Percentiles rank a stretch among this genome's conserved stretches.
Evolutionary conservation across 2,113 vertebrate species (phyloP).

Genomic region (Cichladusa arquata): DNA sequence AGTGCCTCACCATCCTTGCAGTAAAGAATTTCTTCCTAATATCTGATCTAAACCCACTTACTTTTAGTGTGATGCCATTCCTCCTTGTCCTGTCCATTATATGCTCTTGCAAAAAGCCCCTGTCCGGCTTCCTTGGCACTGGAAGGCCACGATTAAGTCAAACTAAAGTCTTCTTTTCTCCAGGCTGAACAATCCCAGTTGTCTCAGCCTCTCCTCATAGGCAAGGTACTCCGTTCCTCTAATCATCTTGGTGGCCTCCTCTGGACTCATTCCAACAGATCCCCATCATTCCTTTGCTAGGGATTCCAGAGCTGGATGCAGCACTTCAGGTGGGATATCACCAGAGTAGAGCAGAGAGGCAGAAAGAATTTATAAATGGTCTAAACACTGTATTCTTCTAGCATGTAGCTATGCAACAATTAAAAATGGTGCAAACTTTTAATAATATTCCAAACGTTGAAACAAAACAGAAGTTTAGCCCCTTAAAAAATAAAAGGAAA

Average conservation of each 20-base stretch:
- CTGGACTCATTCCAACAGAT: not conserved
- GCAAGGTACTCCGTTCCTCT: not conserved
- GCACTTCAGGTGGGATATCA: not conserved
- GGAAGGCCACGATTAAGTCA: not conserved
- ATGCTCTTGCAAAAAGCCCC: not conserved
- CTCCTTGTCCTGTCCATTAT: not conserved
- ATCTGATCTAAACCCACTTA: not conserved
- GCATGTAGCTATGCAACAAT: not conserved
- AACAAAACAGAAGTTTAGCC: not conserved
- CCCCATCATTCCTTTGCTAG: not conserved
- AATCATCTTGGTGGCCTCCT: not conserved
- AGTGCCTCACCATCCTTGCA: not conserved
- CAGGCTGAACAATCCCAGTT: not conserved
- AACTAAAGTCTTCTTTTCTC: not conserved
- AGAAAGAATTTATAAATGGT: not conserved
- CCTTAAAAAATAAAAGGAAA: conserved; percentile 44
- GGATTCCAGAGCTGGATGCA: not conserved
- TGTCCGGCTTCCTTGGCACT: not conserved
- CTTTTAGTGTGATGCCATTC: not conserved
- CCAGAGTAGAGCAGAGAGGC: not conserved
- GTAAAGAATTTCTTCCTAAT: not conserved
- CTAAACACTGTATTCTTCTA: not conserved
- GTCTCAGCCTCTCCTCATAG: not conserved
- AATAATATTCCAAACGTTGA: not conserved
- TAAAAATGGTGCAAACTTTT: not conserved